A percentile compares a stretch with the other conserved stretches of the same genome.
Conservation (phyloP, 2,113 vertebrate genomes). For the Mormoops blainvillei region DNA sequence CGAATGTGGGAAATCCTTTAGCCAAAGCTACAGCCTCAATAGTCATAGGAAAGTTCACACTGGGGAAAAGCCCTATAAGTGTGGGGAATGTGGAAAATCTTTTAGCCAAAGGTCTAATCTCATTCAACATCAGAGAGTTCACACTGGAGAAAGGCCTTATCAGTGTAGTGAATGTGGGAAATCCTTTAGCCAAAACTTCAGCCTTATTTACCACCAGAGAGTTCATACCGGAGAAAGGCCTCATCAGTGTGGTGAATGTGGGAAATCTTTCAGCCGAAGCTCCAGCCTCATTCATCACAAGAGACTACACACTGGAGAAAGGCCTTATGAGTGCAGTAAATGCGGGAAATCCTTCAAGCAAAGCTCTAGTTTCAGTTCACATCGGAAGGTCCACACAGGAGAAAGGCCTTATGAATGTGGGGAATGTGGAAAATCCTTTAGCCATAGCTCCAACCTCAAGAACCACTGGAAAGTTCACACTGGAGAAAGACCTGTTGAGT, state of each 20-base stretch:
- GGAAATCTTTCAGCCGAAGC: conserved; percentile 41
- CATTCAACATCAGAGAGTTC: conserved; percentile 44
- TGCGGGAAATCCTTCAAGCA: conserved; percentile 51
- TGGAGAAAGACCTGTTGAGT: conserved; percentile 58
- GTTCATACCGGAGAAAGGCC: conserved; percentile 55
- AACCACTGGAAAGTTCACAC: conserved; percentile 65
- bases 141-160: conserved; percentile 52
- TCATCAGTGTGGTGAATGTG: conserved; percentile 40
- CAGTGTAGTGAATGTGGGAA: conserved; percentile 50
- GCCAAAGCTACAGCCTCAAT: conserved; percentile 40
- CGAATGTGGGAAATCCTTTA: conserved; percentile 51
- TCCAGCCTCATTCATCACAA: conserved; percentile 46
- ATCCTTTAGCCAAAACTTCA: conserved; percentile 48
- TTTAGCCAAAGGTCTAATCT: conserved; percentile 59
- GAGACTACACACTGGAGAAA: conserved; percentile 59
- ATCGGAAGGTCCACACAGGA: conserved; percentile 53
- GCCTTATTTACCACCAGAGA: conserved; percentile 44
- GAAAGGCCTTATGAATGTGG: conserved; percentile 54
- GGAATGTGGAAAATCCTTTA: conserved; percentile 65
- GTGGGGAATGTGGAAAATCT: conserved; percentile 43
- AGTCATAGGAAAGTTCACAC: conserved; percentile 56
- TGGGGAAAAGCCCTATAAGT: conserved; percentile 52
- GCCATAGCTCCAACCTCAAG: conserved; percentile 57
- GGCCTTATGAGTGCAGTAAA: conserved; percentile 51
- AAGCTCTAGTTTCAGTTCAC: conserved; percentile 53